These are phyloP conservation scores for Papilio protenor DNA, from an alignment of 2,888 invertebrate species.

Conservation along the genomic window DNA sequence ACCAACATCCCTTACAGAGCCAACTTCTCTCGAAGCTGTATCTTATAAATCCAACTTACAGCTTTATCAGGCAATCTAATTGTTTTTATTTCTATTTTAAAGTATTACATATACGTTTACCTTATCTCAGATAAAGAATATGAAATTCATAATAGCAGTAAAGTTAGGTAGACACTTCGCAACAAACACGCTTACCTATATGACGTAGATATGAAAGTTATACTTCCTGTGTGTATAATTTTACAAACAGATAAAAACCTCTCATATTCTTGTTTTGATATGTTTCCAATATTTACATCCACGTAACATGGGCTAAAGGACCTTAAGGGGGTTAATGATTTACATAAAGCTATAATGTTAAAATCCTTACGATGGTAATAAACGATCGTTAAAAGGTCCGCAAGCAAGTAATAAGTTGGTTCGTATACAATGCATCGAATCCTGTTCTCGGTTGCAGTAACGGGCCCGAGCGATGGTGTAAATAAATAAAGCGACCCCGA, in stretches of 20 bases:
- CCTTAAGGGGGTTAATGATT: constrained; percentile 13
- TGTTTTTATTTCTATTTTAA: background rate
- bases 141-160: background rate
- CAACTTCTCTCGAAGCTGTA: background rate
- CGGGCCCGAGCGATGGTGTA: constrained; percentile 76
- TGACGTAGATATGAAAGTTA: background rate
- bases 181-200: background rate
- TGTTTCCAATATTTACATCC: background rate
- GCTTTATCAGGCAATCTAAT: background rate
- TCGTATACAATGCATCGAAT: constrained; percentile 60
- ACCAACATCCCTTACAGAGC: background rate
- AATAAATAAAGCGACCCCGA: constrained; percentile 70
- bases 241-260: background rate
- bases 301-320: constrained; percentile 1
- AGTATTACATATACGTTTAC: background rate
- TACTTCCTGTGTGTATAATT: background rate
- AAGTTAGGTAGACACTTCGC: background rate
- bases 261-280: background rate
- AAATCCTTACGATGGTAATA: constrained; percentile 4
- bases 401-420: constrained; percentile 47
- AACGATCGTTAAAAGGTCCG: constrained; percentile 40
- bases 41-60: background rate
- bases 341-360: constrained; percentile 16
- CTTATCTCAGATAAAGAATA: background rate
- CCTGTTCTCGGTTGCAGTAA: constrained; percentile 78